Base-by-base conservation (phyloP, 2,113 vertebrate genomes). In the Proteles cristata region DNA sequence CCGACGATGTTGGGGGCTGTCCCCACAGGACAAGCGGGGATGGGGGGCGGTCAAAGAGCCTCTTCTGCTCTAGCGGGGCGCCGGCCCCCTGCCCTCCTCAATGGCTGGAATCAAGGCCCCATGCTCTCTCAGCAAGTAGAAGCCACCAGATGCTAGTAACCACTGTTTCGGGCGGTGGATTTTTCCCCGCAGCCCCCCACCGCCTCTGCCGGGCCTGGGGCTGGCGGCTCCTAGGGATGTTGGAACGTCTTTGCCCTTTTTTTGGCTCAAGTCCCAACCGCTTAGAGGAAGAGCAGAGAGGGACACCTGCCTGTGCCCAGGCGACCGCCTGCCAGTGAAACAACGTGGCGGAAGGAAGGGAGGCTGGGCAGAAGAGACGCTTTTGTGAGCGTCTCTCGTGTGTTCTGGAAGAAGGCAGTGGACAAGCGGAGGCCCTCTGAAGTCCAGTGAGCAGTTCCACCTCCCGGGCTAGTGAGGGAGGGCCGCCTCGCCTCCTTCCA, bases 331-430 rank as follows among this genome's bases (percentile, higher is more conserved):
- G 14, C 39, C 39, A 26, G 28, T 10, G 25, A 80, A 26, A 43
- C 50, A 4, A 28, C 3, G 0, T 0, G 23, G 61, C 21, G 26
- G 23, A 68, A 16, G 5, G 15, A 11, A 6, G 28, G 9, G 17
- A 17, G 26, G n/a, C 35, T 17, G 35, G 19, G 28, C n/a, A 1
- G 33, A 50, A 28, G 16, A 10, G 45, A 19, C 5, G 58, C 35
- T 39, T 80, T 15, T 31, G 2, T 19, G 25, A 39, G 16, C 65
- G 17, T 80, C 71, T 71, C 50, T 69, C 0, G 0, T 39, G 39
- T 16, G 39, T 53, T 84, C 31, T 45, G 26, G 53, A 58, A 33
- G 69, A 43, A 28, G 17, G 19, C 1, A 0, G 12, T 53, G 33
- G n/a, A 31, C 2, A 2, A 4, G 1, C 53, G n/a, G 21, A 8